phyloP scores from a whole-genome alignment of 1,140 invertebrate species.

The Zaprionus africanus region DNA sequence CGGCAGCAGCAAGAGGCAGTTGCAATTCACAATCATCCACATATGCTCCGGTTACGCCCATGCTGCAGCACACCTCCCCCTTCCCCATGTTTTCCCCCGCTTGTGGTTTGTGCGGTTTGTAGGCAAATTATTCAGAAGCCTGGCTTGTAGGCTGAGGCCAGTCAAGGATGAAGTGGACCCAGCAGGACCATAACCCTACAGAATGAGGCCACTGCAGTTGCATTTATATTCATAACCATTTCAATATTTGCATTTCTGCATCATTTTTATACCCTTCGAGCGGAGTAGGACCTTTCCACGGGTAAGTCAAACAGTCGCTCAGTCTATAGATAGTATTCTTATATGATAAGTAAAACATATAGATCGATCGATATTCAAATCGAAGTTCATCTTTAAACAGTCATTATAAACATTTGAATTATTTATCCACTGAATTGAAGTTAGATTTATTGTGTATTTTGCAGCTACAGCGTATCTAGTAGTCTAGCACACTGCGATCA shows the following conservation, averaged over 20 bases:
- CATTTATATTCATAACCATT: constrained; percentile 38
- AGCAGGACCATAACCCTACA: background rate
- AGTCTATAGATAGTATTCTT: background rate
- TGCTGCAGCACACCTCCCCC: background rate
- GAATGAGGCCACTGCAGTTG: constrained; percentile 31
- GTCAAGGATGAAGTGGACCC: constrained; percentile 21
- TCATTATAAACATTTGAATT: no score
- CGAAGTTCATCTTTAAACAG: background rate
- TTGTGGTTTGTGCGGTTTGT: constrained; percentile 24
- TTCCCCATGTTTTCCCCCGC: background rate
- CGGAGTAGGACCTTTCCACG: background rate
- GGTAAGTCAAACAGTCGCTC: background rate
- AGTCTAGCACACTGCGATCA: background rate
- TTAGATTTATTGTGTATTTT: background rate
- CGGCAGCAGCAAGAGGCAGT: background rate
- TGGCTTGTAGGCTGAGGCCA: constrained; percentile 29
- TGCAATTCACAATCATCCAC: background rate
- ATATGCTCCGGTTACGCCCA: background rate
- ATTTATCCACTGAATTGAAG: background rate
- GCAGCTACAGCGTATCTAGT: background rate
- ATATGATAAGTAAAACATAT: no score
- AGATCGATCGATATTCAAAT: background rate
- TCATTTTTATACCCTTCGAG: constrained; percentile 7
- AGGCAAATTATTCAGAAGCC: constrained; percentile 31
- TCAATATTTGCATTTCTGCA: constrained; percentile 39